Evolutionary conservation across 2,113 vertebrate genomes (phyloP), one percentile per base, ranked within the genome.

Genomic region (Menidia beryllina): DNA sequence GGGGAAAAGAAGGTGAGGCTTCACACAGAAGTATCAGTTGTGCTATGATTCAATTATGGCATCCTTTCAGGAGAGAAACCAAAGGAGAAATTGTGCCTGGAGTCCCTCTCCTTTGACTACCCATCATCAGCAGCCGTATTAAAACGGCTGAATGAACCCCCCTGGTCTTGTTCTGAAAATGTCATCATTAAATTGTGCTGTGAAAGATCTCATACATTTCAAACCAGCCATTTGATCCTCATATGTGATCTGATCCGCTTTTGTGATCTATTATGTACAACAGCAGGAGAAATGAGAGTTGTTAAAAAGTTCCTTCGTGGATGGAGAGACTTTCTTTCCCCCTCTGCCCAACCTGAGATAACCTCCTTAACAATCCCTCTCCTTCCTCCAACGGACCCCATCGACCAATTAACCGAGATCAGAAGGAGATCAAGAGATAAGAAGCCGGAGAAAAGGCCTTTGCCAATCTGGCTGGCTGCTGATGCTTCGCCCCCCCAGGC

Each of bases 201-300:
- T 54, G 69, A 85, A 71, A 60, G 70, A 88, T 81, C 71, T 66
- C 45, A 30, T 61, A 25, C 61, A 67, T 69, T 73, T 66, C 73
- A 81, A 61, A 77, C 55, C 66, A 62, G 82, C 69, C 38, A 77
- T 87, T 81, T 89, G 87, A 91, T 89, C 87, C 78, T 68, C 48
- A 57, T 27, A 59, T 89, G 83, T 82, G 77, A 91, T 86, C 79
- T 72, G 72, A 81, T 81, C 60, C 39, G 47, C 84, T 77, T 89
- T 85, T 91, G 81, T 93, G 91, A 92, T 93, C 86, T 91, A 92
- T 94, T 92, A 92, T 93, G 89, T 85, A 93, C 58, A 55, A 74
- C 78, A 60, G 61, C 0, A 23, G 13, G 25, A 57, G 25, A 43
- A 62, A 56, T 52, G 49, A 56, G 72, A 24, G 52, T 11, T 38